phyloP scores from a whole-genome alignment of 2,888 invertebrate genomes.

The Omphaloscelis lunosa region DNA sequence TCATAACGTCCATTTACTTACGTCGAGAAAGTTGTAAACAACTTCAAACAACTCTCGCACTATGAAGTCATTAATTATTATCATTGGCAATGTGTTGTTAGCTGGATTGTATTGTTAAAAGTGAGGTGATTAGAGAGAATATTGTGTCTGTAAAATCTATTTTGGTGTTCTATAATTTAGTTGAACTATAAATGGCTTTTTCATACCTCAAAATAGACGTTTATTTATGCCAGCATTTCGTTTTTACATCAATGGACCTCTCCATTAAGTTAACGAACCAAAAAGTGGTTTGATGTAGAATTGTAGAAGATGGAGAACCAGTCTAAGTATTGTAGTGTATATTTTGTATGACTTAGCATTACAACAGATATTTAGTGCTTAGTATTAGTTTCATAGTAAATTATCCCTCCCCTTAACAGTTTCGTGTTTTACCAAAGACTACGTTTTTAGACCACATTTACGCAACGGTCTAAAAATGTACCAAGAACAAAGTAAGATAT shows the following conservation, averaged over 20 bases:
- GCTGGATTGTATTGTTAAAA: conserved; percentile 18
- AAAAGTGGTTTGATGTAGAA: background rate
- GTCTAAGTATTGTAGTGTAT: background rate
- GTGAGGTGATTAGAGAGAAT: conserved; percentile 8
- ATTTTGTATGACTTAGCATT: background rate
- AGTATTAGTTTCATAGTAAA: background rate
- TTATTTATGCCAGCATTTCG: background rate
- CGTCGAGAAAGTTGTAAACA: conserved; percentile 60
- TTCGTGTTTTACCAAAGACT: background rate
- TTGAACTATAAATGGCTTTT: background rate
- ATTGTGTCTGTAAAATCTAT: conserved; percentile 1
- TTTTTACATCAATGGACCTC: conserved; percentile 1
- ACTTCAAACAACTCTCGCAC: conserved; percentile 55
- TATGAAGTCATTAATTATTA: conserved; percentile 62
- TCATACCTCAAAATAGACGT: background rate
- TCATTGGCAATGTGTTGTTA: conserved; percentile 36
- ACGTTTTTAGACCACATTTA: background rate
- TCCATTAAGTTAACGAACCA: no score
- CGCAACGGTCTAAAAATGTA: background rate
- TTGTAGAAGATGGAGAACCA: background rate
- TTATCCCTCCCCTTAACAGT: background rate
- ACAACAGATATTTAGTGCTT: background rate
- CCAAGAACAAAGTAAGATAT: conserved; percentile 27
- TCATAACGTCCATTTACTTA: conserved; percentile 66
- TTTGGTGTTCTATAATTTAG: background rate